These are phyloP conservation scores for Amiota communis DNA, from an alignment of 2,888 invertebrate species.

Conservation along the genomic window DNA sequence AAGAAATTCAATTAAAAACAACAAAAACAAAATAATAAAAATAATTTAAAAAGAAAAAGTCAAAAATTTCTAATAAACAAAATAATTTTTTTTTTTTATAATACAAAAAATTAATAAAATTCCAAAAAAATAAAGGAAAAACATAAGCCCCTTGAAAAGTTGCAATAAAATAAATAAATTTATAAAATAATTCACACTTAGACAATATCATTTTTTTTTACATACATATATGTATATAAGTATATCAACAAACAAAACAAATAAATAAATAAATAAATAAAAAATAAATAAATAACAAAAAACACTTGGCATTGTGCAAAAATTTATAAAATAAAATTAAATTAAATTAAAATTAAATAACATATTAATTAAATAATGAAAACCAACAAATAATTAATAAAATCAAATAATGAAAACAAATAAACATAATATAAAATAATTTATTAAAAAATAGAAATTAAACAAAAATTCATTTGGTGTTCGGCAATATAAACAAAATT, in stretches of 20 bases:
- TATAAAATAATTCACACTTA: neutral
- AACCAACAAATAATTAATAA: neutral
- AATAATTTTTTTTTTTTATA: neutral
- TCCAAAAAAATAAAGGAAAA: neutral
- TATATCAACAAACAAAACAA: neutral
- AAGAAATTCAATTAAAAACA: slow-evolving; percentile 3
- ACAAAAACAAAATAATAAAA: slow-evolving; percentile 23
- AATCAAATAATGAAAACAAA: slow-evolving; percentile 42
- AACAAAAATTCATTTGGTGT: neutral
- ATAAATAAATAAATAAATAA: slow-evolving; percentile 27
- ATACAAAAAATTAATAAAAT: neutral
- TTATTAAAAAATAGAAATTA: slow-evolving; percentile 3
- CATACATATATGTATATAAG: neutral
- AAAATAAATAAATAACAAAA: slow-evolving; percentile 30
- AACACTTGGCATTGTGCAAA: slow-evolving; percentile 28
- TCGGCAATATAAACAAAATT: neutral
- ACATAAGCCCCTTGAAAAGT: slow-evolving; percentile 1
- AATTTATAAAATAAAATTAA: neutral
- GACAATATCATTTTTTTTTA: slow-evolving; percentile 23
- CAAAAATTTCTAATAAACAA: slow-evolving; percentile 7
- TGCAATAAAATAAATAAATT: neutral
- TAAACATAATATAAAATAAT: slow-evolving; percentile 17
- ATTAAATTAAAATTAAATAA: slow-evolving; percentile 13
- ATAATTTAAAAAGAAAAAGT: neutral
- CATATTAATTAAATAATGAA: neutral